Conservation (phyloP, 2,797 vertebrate genomes). For the Etheostoma perlongum region DNA sequence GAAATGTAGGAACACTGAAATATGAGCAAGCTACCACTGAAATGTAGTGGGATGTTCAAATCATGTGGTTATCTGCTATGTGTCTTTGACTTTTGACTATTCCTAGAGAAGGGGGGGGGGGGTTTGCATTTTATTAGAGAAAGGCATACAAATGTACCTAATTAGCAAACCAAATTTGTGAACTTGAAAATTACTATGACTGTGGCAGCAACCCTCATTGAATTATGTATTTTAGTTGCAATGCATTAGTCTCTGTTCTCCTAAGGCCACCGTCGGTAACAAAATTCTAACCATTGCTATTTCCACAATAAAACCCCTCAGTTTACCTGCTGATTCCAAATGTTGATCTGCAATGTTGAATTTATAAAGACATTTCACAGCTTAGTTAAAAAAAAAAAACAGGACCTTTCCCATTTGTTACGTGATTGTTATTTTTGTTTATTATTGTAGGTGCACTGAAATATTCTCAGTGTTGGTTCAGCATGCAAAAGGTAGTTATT, state of each 20-base stretch:
- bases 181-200: constrained; percentile 5
- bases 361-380: neutral
- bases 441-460: neutral
- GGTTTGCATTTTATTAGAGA: neutral
- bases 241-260: neutral
- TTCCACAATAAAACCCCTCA: neutral
- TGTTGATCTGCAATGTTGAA: neutral
- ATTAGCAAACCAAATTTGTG: constrained; percentile 9
- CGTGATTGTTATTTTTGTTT: neutral
- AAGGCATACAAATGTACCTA: neutral
- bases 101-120: neutral
- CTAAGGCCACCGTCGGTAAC: neutral
- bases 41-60: neutral
- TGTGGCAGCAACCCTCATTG: neutral
- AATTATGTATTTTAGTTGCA: constrained; percentile 2
- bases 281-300: neutral
- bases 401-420: neutral
- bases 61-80: neutral
- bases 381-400: neutral
- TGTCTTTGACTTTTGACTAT: neutral
- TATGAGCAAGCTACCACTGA: neutral
- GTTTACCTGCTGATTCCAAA: neutral
- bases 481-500: neutral
- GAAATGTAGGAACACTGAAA: constrained; percentile 8
- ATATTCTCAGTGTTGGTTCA: neutral